Percentiles rank a stretch among this genome's conserved stretches.
Conservation (phyloP, 2,888 invertebrate genomes). For the Aspidiotus destructor region DNA sequence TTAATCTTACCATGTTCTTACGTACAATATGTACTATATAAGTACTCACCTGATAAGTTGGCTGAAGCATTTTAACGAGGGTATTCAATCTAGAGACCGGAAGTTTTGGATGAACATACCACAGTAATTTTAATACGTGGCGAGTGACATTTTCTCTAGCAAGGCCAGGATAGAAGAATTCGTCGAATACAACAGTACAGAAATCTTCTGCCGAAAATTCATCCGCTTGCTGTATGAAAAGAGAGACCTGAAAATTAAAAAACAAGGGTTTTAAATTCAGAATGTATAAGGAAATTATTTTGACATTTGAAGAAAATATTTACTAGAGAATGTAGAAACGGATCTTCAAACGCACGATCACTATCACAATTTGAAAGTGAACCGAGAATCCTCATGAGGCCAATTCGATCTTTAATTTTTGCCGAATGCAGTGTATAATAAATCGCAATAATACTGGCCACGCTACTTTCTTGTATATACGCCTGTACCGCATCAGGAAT, state of each 20-base stretch:
- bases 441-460: slow-evolving; percentile 87
- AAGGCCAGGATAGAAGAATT: slow-evolving; percentile 84
- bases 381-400: slow-evolving; percentile 75
- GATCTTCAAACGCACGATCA: slow-evolving; percentile 88
- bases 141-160: slow-evolving; percentile 83
- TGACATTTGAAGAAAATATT: slow-evolving; percentile 34
- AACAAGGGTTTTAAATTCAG: slow-evolving; percentile 6
- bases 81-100: slow-evolving; percentile 68
- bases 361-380: slow-evolving; percentile 83
- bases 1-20: no score
- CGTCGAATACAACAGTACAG: slow-evolving; percentile 89
- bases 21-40: not conserved
- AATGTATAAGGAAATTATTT: not conserved
- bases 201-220: slow-evolving; percentile 91
- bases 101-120: slow-evolving; percentile 80
- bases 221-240: slow-evolving; percentile 78
- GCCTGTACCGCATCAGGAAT: slow-evolving; percentile 88
- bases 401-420: slow-evolving; percentile 66
- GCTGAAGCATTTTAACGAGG: slow-evolving; percentile 67
- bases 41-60: slow-evolving; percentile 44
- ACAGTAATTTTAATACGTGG: slow-evolving; percentile 79
- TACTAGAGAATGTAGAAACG: slow-evolving; percentile 83
- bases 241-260: slow-evolving; percentile 48
- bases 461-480: slow-evolving; percentile 80
- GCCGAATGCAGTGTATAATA: slow-evolving; percentile 87